Percentiles rank a stretch among this genome's conserved stretches.
Conservation (phyloP, 2,113 vertebrate species). For the Peromyscus californicus region DNA sequence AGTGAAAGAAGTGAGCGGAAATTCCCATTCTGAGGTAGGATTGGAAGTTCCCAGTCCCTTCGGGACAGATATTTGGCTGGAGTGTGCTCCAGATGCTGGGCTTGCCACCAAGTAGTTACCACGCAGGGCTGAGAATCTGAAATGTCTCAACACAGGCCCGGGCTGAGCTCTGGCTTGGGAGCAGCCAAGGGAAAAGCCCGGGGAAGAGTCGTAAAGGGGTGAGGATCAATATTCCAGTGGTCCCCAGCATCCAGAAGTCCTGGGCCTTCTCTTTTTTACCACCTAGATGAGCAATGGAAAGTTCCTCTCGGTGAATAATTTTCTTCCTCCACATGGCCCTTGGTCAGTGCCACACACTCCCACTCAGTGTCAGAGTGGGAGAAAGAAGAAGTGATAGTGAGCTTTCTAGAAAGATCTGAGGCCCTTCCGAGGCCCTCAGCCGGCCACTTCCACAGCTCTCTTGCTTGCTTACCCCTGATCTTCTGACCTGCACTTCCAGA, state of each 20-base stretch:
- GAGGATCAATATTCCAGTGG: neutral
- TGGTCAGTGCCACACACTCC: constrained; percentile 1
- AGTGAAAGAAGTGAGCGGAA: constrained; percentile 21
- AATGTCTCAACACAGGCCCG: neutral
- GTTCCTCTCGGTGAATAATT: constrained; percentile 58
- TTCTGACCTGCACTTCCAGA: neutral
- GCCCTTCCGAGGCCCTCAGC: neutral
- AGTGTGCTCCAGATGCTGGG: constrained; percentile 61
- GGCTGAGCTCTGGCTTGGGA: neutral
- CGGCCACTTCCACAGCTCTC: neutral
- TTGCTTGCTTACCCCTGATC: neutral
- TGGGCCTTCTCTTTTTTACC: neutral
- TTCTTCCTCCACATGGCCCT: neutral
- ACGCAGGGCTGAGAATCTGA: constrained; percentile 38
- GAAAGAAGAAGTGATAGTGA: constrained; percentile 62
- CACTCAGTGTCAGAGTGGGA: constrained; percentile 16
- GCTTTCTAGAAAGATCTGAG: constrained; percentile 67
- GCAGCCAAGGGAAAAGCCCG: neutral
- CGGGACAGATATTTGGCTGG: neutral
- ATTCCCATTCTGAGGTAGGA: constrained; percentile 77
- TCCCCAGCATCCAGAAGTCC: neutral
- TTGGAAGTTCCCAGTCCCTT: constrained; percentile 77
- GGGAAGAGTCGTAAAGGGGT: rapidly evolving
- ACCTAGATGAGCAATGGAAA: constrained; percentile 41
- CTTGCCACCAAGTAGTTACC: constrained; percentile 45